Evolutionary conservation across 1,140 invertebrate genomes (phyloP).

Genomic region (Musca vetustissima): DNA sequence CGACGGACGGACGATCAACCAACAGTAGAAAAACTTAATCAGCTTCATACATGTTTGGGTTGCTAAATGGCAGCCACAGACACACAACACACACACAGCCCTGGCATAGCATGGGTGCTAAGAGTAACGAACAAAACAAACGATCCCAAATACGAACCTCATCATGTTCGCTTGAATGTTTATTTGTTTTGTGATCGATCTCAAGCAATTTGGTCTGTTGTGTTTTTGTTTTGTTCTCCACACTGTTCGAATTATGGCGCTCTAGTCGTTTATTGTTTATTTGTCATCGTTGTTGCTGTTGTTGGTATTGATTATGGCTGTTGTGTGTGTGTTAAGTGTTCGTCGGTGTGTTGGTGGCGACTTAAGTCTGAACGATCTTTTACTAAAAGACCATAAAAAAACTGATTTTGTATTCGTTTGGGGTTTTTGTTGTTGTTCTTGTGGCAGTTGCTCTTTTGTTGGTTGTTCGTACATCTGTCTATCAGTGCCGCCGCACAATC

Average conservation of each 20-base stretch:
- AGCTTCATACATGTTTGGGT: not conserved
- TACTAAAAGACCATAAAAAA: not conserved
- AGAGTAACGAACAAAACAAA: no score
- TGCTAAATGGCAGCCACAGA: not conserved
- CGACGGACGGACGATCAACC: no score
- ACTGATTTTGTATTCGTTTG: constrained; percentile 5
- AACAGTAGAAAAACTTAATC: no score
- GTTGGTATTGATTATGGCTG: no score
- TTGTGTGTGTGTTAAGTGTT: not conserved
- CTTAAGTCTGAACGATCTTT: constrained; percentile 16
- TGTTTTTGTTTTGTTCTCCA: no score
- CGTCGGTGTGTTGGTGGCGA: not conserved
- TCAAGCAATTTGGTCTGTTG: no score
- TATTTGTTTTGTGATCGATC: not conserved
- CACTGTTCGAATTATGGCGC: not conserved
- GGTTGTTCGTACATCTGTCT: not conserved
- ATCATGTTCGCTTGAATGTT: not conserved
- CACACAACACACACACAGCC: no score
- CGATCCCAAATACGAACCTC: no score
- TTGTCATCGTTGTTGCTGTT: not conserved
- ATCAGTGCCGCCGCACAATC: no score
- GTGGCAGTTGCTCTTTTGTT: no score
- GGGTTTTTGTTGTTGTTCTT: constrained; percentile 3
- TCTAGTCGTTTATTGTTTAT: no score
- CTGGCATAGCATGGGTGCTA: not conserved